Conservation (phyloP, 2,888 invertebrate species). For the Eupithecia pulchellata region DNA sequence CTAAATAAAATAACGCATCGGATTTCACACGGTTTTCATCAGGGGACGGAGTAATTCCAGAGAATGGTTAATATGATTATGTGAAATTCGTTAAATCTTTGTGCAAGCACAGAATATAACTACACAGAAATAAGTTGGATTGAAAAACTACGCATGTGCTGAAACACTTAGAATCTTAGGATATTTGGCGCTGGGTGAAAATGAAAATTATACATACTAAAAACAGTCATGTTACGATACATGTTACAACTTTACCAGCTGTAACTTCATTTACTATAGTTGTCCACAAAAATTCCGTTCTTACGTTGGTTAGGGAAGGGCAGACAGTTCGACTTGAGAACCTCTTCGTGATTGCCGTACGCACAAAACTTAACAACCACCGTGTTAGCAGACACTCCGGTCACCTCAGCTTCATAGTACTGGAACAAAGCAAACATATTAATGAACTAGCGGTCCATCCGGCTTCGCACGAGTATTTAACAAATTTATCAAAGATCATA, state of each 20-base stretch:
- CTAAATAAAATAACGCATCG: too few species aligned
- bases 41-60: too few species aligned
- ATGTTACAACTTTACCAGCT: background rate
- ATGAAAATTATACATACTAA: background rate
- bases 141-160: too few species aligned
- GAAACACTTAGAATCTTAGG: background rate
- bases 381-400: slow-evolving; percentile 92
- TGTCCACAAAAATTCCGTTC: background rate
- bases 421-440: slow-evolving; percentile 69
- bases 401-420: slow-evolving; percentile 94
- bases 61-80: too few species aligned
- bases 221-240: too few species aligned
- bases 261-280: background rate
- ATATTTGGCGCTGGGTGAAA: background rate
- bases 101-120: too few species aligned
- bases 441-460: too few species aligned
- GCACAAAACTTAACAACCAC: slow-evolving; percentile 94
- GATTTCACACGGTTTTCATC: too few species aligned
- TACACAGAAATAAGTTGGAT: too few species aligned
- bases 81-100: too few species aligned
- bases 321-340: slow-evolving; percentile 92
- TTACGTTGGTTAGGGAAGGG: slow-evolving; percentile 84
- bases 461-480: too few species aligned
- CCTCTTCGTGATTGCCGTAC: slow-evolving; percentile 96
- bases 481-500: too few species aligned